Evolutionary conservation across 1,140 invertebrate species (phyloP).

Genomic region (Araneus ventricosus): DNA sequence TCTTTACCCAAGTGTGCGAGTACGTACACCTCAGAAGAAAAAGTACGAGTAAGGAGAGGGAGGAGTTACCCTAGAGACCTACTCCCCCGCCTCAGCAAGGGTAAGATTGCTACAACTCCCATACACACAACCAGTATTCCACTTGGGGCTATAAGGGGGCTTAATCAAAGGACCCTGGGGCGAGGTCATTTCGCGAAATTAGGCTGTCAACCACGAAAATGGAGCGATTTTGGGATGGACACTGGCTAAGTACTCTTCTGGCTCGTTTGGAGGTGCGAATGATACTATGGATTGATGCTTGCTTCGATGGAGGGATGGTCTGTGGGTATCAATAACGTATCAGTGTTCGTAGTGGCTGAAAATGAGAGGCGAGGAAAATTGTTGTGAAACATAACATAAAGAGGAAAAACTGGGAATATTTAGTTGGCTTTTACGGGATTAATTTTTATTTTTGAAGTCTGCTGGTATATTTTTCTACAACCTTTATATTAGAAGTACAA

Average conservation of each 20-base stretch:
- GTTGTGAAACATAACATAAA: not conserved
- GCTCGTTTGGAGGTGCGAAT: not conserved
- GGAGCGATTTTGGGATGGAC: not conserved
- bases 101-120: conserved; percentile 51
- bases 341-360: too few species aligned
- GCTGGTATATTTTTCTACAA: too few species aligned
- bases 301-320: not conserved
- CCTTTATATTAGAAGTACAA: too few species aligned
- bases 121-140: not conserved
- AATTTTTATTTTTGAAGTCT: too few species aligned
- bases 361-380: too few species aligned
- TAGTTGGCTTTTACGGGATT: too few species aligned
- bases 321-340: not conserved
- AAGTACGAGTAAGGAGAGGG: not conserved
- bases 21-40: not conserved
- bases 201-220: conserved; percentile 44
- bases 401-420: not conserved
- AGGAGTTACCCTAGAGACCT: conserved; percentile 25
- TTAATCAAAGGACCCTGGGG: conserved; percentile 49
- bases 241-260: not conserved
- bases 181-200: conserved; percentile 24
- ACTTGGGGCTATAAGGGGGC: not conserved
- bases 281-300: not conserved
- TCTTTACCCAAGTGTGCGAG: conserved; percentile 5
- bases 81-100: not conserved